A percentile compares a stretch with the other conserved stretches of the same genome.
Conservation (phyloP, 2,888 invertebrate genomes). For the Stenurella melanura region DNA sequence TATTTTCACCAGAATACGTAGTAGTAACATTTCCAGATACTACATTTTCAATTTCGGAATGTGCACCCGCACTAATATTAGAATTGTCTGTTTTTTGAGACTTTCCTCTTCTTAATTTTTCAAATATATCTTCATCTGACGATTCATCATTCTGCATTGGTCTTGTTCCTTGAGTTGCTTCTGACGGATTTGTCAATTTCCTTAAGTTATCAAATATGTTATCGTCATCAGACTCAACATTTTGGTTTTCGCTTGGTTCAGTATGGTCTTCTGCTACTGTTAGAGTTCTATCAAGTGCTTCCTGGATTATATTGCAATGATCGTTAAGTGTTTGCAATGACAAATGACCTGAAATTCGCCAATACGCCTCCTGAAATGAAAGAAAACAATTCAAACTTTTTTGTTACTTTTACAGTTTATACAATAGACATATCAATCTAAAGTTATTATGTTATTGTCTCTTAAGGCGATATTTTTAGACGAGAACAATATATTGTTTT, state of each 20-base stretch:
- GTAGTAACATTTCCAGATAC: not conserved
- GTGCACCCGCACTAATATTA: not conserved
- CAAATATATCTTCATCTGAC: conserved; percentile 44
- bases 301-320: conserved; percentile 76
- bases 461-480: too few relatives aligned
- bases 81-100: not conserved
- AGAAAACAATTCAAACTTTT: conserved; percentile 22
- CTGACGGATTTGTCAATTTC: conserved; percentile 54
- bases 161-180: not conserved
- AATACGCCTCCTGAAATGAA: conserved; percentile 83
- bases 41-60: conserved; percentile 15
- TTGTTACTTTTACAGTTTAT: not conserved
- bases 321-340: conserved; percentile 76
- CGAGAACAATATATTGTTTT: too few relatives aligned
- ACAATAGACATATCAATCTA: too few relatives aligned
- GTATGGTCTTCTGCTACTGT: conserved; percentile 52
- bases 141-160: not conserved
- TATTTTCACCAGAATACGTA: not conserved
- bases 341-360: conserved; percentile 87
- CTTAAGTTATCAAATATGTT: conserved; percentile 70
- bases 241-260: conserved; percentile 32
- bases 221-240: conserved; percentile 65
- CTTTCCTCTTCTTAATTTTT: conserved; percentile 36
- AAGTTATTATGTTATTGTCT: too few relatives aligned
- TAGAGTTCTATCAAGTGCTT: conserved; percentile 75